Evolutionary conservation across 2,888 invertebrate genomes (phyloP).

Genomic region (Pardosa pseudoannulata): DNA sequence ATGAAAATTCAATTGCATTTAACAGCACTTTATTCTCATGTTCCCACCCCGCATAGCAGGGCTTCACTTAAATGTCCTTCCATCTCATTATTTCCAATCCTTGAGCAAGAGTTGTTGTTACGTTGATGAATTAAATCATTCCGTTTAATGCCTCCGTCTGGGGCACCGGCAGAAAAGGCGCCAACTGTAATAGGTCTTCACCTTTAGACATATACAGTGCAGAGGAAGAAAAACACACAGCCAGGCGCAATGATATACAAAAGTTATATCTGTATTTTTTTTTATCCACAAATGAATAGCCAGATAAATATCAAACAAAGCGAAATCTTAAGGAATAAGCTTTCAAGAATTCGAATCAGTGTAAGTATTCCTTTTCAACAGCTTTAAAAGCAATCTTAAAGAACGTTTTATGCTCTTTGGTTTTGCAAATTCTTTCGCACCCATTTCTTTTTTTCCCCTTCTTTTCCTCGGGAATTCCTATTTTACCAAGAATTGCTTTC

Average conservation of each 20-base stretch:
- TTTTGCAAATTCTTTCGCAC: constrained; percentile 48
- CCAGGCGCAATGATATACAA: neutral
- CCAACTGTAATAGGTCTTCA: constrained; percentile 46
- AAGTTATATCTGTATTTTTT: neutral
- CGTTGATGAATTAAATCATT: constrained; percentile 30
- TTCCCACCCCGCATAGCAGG: neutral
- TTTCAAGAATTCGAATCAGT: constrained; percentile 62
- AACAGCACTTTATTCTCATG: neutral
- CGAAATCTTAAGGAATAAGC: constrained; percentile 49
- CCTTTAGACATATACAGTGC: constrained; percentile 32
- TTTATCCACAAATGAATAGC: constrained; percentile 52
- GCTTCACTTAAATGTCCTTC: neutral
- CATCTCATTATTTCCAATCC: constrained; percentile 14
- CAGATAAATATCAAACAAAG: constrained; percentile 55
- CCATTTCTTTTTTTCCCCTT: neutral
- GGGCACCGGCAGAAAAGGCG: constrained; percentile 23
- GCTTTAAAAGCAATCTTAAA: constrained; percentile 70
- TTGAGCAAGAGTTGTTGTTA: constrained; percentile 13
- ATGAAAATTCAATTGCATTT: neutral
- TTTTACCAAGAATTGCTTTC: constrained; percentile 70
- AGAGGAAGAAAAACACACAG: neutral
- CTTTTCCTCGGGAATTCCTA: constrained; percentile 39
- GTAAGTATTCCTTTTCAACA: constrained; percentile 64
- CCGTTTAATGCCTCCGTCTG: constrained; percentile 21
- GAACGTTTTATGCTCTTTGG: constrained; percentile 70